These are phyloP conservation scores for Etheostoma spectabile DNA, from an alignment of 2,113 vertebrate genomes.

Conservation along the genomic window DNA sequence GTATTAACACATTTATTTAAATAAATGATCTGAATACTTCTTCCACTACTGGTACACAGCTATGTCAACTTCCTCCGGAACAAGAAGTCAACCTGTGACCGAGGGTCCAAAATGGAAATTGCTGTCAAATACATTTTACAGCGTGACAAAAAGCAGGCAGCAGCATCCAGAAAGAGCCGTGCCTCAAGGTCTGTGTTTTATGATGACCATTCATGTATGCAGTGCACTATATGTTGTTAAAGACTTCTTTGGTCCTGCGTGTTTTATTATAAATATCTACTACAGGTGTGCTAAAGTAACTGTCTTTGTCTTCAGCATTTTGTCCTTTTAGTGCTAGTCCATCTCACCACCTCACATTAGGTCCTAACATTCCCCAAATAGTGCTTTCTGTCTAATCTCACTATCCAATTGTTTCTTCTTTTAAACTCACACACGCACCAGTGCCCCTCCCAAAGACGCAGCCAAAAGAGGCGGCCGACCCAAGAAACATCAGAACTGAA, in stretches of 20 bases:
- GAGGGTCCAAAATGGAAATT: neutral
- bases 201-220: neutral
- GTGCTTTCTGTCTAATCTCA: neutral
- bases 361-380: neutral
- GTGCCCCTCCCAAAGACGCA: too few species aligned
- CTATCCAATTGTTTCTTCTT: neutral
- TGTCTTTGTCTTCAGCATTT: neutral
- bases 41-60: neutral
- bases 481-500: too few species aligned
- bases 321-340: neutral
- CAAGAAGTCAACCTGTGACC: accelerated
- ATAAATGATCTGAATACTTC: too few species aligned
- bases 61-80: neutral
- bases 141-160: neutral
- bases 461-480: too few species aligned
- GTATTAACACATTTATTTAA: too few species aligned
- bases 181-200: neutral
- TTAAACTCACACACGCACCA: neutral
- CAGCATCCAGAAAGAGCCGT: neutral
- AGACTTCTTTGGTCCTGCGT: neutral
- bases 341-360: neutral
- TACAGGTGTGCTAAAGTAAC: neutral
- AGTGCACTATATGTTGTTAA: neutral
- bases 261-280: too few species aligned
- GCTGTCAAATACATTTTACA: conserved; percentile 13